Conservation (phyloP, 2,797 vertebrate species). For the Cichlasoma orientale region DNA sequence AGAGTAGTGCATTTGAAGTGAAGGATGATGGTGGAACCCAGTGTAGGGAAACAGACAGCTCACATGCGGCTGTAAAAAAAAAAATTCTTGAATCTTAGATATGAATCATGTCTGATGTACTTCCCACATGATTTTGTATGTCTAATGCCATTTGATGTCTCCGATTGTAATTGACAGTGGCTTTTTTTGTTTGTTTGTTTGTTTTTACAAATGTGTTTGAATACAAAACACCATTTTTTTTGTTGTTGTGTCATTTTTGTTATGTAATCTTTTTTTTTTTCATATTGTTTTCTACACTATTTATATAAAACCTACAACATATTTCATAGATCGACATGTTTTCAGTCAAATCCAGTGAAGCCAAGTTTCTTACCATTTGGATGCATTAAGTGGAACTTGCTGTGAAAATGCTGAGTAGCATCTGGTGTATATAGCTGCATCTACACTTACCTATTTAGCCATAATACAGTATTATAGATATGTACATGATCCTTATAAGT, state of each 20-base stretch:
- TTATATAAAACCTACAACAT: slow-evolving; percentile 40
- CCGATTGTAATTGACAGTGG: slow-evolving; percentile 49
- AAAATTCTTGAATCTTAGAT: slow-evolving; percentile 41
- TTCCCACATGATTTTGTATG: slow-evolving; percentile 46
- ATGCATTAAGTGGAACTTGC: slow-evolving; percentile 77
- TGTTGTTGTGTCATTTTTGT: slow-evolving; percentile 40
- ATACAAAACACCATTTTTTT: slow-evolving; percentile 19
- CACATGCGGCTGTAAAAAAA: slow-evolving; percentile 51
- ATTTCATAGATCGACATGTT: slow-evolving; percentile 59
- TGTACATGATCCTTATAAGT: slow-evolving; percentile 77
- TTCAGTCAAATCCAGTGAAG: slow-evolving; percentile 60
- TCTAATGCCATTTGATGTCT: slow-evolving; percentile 56
- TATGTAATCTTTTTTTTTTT: slow-evolving; percentile 34
- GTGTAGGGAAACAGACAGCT: slow-evolving; percentile 58
- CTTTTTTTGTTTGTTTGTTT: slow-evolving; percentile 28
- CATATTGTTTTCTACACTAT: slow-evolving; percentile 44
- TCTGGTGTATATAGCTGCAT: slow-evolving; percentile 83
- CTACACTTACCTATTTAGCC: slow-evolving; percentile 82
- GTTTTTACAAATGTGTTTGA: slow-evolving; percentile 32
- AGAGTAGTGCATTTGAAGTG: slow-evolving; percentile 42
- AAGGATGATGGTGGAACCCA: slow-evolving; percentile 23
- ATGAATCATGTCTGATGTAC: slow-evolving; percentile 63
- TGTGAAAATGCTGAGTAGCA: slow-evolving; percentile 79
- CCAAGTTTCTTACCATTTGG: slow-evolving; percentile 76
- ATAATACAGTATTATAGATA: slow-evolving; percentile 86